Conservation (phyloP, 2,797 vertebrate genomes). For the Catharus ustulatus region DNA sequence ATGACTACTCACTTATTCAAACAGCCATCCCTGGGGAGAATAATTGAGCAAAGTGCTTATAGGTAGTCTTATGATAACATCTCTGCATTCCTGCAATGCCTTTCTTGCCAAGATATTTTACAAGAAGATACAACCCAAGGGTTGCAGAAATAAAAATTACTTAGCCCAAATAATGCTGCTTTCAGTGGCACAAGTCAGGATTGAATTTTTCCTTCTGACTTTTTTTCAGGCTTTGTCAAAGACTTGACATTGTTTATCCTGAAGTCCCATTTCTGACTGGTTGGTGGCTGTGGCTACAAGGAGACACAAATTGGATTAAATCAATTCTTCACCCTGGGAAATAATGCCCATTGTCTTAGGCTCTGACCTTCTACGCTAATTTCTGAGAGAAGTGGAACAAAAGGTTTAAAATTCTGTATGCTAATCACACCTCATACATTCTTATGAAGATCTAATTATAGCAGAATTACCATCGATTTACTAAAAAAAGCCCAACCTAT, state of each 20-base stretch:
- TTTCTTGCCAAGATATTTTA: conserved; percentile 19
- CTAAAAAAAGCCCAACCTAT: background rate
- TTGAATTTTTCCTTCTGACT: background rate
- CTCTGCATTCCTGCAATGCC: background rate
- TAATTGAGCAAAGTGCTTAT: background rate
- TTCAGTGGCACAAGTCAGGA: background rate
- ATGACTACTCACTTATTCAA: conserved; percentile 15
- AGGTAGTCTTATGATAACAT: background rate
- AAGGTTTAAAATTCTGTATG: background rate
- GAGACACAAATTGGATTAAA: background rate
- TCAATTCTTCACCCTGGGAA: background rate
- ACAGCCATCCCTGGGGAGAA: background rate
- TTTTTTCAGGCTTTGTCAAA: background rate
- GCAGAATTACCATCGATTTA: background rate
- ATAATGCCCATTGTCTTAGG: background rate
- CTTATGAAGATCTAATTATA: background rate
- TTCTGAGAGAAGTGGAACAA: background rate
- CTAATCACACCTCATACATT: background rate
- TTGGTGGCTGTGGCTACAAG: background rate
- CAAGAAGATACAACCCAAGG: background rate
- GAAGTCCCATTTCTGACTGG: conserved; percentile 3
- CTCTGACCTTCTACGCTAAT: background rate
- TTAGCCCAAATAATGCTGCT: background rate
- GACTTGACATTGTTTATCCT: conserved; percentile 14
- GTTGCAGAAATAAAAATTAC: background rate